Conservation (phyloP, 2,113 vertebrate genomes). For the Pycnonotus jocosus region DNA sequence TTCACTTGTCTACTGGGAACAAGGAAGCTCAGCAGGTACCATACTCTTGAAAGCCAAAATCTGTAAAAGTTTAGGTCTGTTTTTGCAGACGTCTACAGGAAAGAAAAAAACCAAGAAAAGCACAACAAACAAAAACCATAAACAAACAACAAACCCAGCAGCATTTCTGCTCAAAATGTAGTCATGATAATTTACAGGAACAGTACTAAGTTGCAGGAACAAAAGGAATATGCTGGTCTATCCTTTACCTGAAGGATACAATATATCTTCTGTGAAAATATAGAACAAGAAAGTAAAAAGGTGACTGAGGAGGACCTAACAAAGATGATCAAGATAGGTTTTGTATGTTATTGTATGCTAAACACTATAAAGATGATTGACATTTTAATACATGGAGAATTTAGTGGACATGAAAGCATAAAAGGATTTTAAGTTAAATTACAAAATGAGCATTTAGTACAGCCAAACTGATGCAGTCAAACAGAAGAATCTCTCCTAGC, state of each 20-base stretch:
- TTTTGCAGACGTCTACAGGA: neutral
- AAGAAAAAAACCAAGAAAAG: neutral
- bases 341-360: neutral
- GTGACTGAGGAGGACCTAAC: neutral
- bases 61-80: neutral
- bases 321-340: neutral
- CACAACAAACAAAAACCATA: neutral
- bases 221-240: neutral
- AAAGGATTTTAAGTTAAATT: neutral
- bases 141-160: neutral
- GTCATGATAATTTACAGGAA: neutral
- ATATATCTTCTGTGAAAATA: neutral
- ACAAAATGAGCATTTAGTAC: neutral
- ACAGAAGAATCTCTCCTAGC: neutral
- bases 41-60: neutral
- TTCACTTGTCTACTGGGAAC: neutral
- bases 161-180: neutral
- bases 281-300: slow-evolving; percentile 16
- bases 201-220: neutral
- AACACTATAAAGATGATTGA: neutral
- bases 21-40: neutral
- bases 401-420: neutral
- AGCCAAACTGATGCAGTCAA: neutral
- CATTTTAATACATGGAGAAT: neutral
- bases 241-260: neutral